Evolutionary conservation across 2,113 vertebrate genomes (phyloP), one percentile per base, ranked within the genome.

Genomic region (Oreochromis spilurus): DNA sequence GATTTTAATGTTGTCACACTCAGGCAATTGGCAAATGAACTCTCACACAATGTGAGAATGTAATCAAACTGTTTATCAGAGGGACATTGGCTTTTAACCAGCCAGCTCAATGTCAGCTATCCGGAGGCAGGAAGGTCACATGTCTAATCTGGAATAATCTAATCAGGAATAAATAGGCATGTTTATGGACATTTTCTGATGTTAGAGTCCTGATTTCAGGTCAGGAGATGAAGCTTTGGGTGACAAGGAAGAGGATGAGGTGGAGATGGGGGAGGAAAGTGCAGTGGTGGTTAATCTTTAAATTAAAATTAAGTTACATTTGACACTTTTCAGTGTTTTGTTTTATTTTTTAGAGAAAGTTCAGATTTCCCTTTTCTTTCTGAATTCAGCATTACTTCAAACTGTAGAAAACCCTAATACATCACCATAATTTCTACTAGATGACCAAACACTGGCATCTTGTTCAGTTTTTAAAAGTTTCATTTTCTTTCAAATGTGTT

Each of bases 251-350:
- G 19, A 38, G 60, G 60, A 38, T n/a, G 60, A 67, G 34, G 60
- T 67, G 60, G 60, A 67, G 34, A 38, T 36, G 31, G 17, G 60
- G 60, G 17, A 36, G 60, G 60, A 38, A 67, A 67, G 34, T 38
- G 11, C 60, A 38, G 19, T 65, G 34, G 34, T 65, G 19, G 34
- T 67, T 34, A 11, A 67, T 38, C 60, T 38, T 65, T 38, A 8
- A 21, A 21, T 67, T 67, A 67, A 67, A 67, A 21, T 67, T 0
- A 21, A 13, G 10, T 65, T 38, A 21, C 7, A 65, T 38, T 65
- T 65, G 11, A 38, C 34, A 0, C 0, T 21, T 38, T 19, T 13
- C 34, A 21, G 6, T 65, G 6, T n/a, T 34, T 34, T 34, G 2
- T 34, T 34, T 34, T 34, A 2, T 7, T 36, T 36, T 36, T 36